Conservation (phyloP, 2,797 vertebrate genomes). For the Phyllotis vaccarum region DNA sequence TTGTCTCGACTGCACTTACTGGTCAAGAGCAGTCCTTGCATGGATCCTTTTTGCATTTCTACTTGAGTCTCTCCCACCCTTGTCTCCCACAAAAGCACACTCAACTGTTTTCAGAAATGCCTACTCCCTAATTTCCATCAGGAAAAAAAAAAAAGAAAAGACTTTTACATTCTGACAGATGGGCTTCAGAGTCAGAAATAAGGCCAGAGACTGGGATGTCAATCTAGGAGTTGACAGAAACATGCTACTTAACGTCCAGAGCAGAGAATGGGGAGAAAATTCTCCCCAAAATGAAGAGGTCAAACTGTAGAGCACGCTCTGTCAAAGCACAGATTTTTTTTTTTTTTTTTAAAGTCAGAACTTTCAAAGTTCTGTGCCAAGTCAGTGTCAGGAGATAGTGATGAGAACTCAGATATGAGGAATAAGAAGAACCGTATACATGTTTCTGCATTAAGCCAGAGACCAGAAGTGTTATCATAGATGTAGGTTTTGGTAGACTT, state of each 20-base stretch:
- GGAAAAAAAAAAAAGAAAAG: background rate
- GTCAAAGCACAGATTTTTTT: too few species aligned
- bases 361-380: background rate
- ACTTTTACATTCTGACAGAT: background rate
- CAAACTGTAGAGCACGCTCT: background rate
- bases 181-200: slow-evolving; percentile 40
- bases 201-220: background rate
- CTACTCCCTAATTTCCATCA: slow-evolving; percentile 36
- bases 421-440: background rate
- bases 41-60: background rate
- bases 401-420: background rate
- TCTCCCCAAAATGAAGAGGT: background rate
- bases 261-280: background rate
- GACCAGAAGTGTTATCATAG: background rate
- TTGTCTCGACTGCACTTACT: background rate
- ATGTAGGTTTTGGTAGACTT: background rate
- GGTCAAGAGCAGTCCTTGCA: background rate
- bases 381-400: background rate
- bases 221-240: background rate
- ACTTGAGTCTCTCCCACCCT: background rate
- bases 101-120: background rate
- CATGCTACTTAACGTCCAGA: background rate
- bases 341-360: too few species aligned
- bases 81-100: background rate
- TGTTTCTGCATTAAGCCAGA: background rate